Conservation (phyloP, 2,888 invertebrate genomes). For the Lycia hirtaria region DNA sequence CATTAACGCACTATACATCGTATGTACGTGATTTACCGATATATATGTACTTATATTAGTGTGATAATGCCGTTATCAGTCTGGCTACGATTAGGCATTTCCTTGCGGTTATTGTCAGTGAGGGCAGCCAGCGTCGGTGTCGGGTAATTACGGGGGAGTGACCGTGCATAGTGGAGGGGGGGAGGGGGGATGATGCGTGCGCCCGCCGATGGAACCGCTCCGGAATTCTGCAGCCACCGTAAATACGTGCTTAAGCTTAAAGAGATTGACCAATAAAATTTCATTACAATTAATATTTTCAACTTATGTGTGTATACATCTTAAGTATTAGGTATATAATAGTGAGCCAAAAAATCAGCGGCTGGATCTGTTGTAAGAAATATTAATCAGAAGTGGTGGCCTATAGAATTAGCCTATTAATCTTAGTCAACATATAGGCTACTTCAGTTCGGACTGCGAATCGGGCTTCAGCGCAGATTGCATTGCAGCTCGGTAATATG, state of each 20-base stretch:
- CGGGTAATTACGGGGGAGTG: conserved; percentile 47
- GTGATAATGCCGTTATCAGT: conserved; percentile 9
- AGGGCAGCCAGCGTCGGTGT: conserved; percentile 37
- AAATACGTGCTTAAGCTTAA: conserved; percentile 42
- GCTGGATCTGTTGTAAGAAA: too few relatives aligned
- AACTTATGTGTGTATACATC: not conserved
- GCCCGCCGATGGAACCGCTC: conserved; percentile 40
- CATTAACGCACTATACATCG: too few relatives aligned
- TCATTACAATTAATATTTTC: conserved; percentile 1
- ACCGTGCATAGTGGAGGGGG: conserved; percentile 39
- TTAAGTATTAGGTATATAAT: too few relatives aligned
- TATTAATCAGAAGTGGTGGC: too few relatives aligned
- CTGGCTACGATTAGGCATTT: conserved; percentile 8
- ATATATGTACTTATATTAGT: too few relatives aligned
- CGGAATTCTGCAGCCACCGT: conserved; percentile 46
- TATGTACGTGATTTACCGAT: too few relatives aligned
- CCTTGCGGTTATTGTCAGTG: conserved; percentile 13
- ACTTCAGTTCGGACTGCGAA: too few relatives aligned
- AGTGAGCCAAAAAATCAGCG: too few relatives aligned
- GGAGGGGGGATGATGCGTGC: conserved; percentile 37
- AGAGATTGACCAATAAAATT: conserved; percentile 12
- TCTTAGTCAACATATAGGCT: too few relatives aligned
- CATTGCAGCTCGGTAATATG: too few relatives aligned
- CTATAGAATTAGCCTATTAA: too few relatives aligned
- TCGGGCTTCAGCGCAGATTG: too few relatives aligned